A percentile compares a stretch with the other conserved stretches of the same genome.
Conservation (phyloP, 1,140 invertebrate genomes). For the Eumeta japonica region DNA sequence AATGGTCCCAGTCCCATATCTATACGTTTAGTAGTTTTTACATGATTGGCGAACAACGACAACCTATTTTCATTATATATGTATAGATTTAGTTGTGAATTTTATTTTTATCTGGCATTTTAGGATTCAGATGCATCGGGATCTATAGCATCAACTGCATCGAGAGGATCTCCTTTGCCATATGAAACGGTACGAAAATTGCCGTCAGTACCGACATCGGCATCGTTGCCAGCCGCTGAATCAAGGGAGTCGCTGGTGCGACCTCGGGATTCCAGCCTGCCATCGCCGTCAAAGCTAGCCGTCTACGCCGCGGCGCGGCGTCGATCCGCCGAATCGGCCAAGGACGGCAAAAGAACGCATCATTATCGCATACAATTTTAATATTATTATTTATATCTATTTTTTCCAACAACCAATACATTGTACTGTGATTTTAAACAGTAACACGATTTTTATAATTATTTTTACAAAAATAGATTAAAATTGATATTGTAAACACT, state of each 20-base stretch:
- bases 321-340: slow-evolving; percentile 59
- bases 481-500: too few species aligned
- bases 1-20: too few species aligned
- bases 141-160: slow-evolving; percentile 44
- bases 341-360: slow-evolving; percentile 54
- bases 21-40: too few species aligned
- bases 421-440: too few species aligned
- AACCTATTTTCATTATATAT: too few species aligned
- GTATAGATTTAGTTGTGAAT: too few species aligned
- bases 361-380: slow-evolving; percentile 73
- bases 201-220: slow-evolving; percentile 58
- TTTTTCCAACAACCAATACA: too few species aligned
- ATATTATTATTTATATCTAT: too few species aligned
- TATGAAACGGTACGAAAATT: slow-evolving; percentile 62
- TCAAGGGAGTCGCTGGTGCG: slow-evolving; percentile 50
- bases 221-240: slow-evolving; percentile 48
- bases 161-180: slow-evolving; percentile 40
- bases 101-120: slow-evolving; percentile 7
- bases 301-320: slow-evolving; percentile 57
- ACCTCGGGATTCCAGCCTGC: slow-evolving; percentile 55
- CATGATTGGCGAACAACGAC: too few species aligned
- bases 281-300: slow-evolving; percentile 61
- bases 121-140: slow-evolving; percentile 55
- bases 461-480: too few species aligned
- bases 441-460: too few species aligned